A percentile compares a stretch with the other conserved stretches of the same genome.
Conservation (phyloP, 2,888 invertebrate genomes). For the Hedya salicella region DNA sequence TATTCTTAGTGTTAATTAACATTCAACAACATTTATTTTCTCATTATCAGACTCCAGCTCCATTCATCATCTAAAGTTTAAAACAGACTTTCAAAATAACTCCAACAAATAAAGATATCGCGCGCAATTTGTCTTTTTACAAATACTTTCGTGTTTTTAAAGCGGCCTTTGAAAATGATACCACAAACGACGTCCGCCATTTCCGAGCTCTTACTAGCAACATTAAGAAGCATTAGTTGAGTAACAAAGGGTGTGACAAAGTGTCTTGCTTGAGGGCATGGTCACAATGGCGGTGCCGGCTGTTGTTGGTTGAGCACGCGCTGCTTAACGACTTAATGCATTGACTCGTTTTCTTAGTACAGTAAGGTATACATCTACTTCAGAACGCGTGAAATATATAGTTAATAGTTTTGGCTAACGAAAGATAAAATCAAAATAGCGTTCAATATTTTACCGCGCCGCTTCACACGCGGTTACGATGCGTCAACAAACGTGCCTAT, state of each 20-base stretch:
- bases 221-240: slow-evolving; percentile 75
- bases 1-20: too few species aligned
- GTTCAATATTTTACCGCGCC: too few species aligned
- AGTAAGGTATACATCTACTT: slow-evolving; percentile 3
- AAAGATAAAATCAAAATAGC: too few species aligned
- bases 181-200: slow-evolving; percentile 63
- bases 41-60: background rate
- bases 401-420: too few species aligned
- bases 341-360: slow-evolving; percentile 60
- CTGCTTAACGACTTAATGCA: slow-evolving; percentile 75
- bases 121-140: slow-evolving; percentile 17
- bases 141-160: slow-evolving; percentile 39
- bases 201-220: slow-evolving; percentile 63
- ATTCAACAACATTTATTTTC: too few species aligned
- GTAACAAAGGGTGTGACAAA: slow-evolving; percentile 76
- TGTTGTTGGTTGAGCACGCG: slow-evolving; percentile 58
- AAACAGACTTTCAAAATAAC: slow-evolving; percentile 22
- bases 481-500: too few species aligned
- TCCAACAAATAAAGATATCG: slow-evolving; percentile 16
- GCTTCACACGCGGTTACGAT: too few species aligned
- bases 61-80: slow-evolving; percentile 10
- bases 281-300: slow-evolving; percentile 64
- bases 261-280: slow-evolving; percentile 63
- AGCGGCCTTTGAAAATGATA: slow-evolving; percentile 50
- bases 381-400: too few species aligned